Conservation (phyloP, 2,888 invertebrate genomes). For the Brachyptera putata region DNA sequence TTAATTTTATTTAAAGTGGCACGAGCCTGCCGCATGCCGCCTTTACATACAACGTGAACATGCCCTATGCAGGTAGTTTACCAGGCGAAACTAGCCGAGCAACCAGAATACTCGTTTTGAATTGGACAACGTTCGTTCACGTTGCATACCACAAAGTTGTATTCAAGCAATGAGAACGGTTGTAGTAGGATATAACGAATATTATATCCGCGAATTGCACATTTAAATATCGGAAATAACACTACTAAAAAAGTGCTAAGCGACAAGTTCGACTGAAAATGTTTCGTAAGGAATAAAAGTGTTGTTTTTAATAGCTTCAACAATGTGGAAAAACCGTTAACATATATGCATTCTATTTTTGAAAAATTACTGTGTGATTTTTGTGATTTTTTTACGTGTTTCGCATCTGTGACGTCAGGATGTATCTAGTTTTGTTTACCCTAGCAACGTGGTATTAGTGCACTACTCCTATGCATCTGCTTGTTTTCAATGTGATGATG, state of each 20-base stretch:
- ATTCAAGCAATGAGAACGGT: constrained; percentile 1
- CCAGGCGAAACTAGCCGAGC: not conserved
- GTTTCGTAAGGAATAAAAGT: not conserved
- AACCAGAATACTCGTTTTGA: constrained; percentile 18
- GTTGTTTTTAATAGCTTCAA: not conserved
- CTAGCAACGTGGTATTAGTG: not conserved
- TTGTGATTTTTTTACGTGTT: not conserved
- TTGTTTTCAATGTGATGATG: not conserved
- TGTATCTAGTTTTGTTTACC: constrained; percentile 17
- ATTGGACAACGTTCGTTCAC: constrained; percentile 1
- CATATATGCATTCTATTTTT: not conserved
- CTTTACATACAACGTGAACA: not conserved
- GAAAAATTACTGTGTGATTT: not conserved
- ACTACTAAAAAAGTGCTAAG: too few species aligned
- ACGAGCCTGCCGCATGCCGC: not conserved
- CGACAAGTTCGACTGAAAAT: too few species aligned
- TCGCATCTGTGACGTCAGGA: not conserved
- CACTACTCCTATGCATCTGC: not conserved
- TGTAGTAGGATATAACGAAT: not conserved
- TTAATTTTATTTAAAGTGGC: constrained; percentile 11
- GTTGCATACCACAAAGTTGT: not conserved
- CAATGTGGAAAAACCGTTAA: not conserved
- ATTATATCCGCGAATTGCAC: not conserved
- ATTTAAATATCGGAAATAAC: too few species aligned
- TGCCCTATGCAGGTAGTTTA: not conserved